Conservation (phyloP, 2,888 invertebrate species). For the Colostygia pectinataria region DNA sequence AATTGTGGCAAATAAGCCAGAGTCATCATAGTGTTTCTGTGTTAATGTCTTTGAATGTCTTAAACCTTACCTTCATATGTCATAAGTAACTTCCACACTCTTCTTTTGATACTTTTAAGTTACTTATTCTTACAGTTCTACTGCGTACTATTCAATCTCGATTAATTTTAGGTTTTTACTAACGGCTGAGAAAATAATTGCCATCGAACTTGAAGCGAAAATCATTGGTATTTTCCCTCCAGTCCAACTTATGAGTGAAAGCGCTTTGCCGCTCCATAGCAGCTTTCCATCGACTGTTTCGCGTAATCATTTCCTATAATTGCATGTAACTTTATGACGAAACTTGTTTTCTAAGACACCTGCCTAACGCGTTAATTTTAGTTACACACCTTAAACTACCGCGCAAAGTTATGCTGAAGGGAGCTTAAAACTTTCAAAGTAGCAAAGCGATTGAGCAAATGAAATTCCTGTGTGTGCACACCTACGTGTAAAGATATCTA, state of each 20-base stretch:
- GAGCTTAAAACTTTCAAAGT: slow-evolving; percentile 29
- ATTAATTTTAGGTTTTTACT: too few relatives aligned
- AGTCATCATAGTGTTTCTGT: too few relatives aligned
- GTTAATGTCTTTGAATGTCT: too few relatives aligned
- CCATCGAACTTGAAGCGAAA: background rate
- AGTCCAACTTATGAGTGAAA: slow-evolving; percentile 25
- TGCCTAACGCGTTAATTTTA: slow-evolving; percentile 16
- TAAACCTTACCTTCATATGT: too few relatives aligned
- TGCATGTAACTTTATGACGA: slow-evolving; percentile 28
- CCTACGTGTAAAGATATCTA: slow-evolving; percentile 16
- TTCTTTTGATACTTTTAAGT: too few relatives aligned
- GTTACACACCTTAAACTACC: slow-evolving; percentile 21
- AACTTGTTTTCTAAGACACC: slow-evolving; percentile 33
- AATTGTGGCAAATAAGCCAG: too few relatives aligned
- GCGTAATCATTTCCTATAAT: slow-evolving; percentile 36
- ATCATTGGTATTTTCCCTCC: slow-evolving; percentile 18
- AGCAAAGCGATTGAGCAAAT: slow-evolving; percentile 37
- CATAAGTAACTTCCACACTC: too few relatives aligned
- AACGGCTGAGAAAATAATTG: too few relatives aligned
- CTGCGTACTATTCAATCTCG: too few relatives aligned
- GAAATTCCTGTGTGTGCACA: slow-evolving; percentile 39
- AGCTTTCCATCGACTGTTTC: slow-evolving; percentile 38
- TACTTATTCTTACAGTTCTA: too few relatives aligned
- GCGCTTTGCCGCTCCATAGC: slow-evolving; percentile 11
- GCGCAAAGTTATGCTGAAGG: slow-evolving; percentile 18